These are phyloP conservation scores for Indicator maculatus DNA, from an alignment of 2,113 vertebrate genomes.

Conservation along the genomic window DNA sequence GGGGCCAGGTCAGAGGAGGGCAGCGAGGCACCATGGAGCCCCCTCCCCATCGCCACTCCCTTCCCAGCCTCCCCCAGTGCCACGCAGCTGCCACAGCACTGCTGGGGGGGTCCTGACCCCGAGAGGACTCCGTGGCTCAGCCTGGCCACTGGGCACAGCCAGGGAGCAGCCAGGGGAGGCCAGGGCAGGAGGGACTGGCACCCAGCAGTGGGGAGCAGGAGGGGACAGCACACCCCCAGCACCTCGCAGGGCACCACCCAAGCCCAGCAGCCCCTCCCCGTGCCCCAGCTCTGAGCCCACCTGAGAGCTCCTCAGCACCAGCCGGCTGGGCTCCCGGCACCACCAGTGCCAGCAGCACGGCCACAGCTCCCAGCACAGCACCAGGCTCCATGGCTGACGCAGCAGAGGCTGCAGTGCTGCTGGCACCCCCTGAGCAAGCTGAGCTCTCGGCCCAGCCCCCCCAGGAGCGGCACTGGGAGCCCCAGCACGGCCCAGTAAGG, in stretches of 20 bases:
- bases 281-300: neutral
- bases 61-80: neutral
- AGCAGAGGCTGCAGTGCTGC: neutral
- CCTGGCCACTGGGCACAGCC: no score
- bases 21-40: neutral
- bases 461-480: neutral
- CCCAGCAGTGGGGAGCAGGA: neutral
- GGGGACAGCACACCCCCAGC: no score
- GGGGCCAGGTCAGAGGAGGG: neutral
- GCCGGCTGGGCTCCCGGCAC: neutral
- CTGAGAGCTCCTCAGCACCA: neutral
- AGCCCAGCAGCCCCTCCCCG: no score
- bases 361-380: neutral
- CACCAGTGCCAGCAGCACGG: neutral
- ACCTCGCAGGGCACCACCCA: no score
- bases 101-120: no score
- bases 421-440: neutral
- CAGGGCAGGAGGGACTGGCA: neutral
- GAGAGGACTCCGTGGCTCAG: no score
- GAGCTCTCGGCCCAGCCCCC: neutral
- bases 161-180: no score
- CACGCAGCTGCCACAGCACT: neutral
- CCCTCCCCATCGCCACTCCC: neutral
- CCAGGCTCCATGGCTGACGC: neutral
- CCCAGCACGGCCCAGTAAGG: neutral